A percentile compares a stretch with the other conserved stretches of the same genome.
Conservation (phyloP, 2,888 invertebrate genomes). For the Cephus spinipes region DNA sequence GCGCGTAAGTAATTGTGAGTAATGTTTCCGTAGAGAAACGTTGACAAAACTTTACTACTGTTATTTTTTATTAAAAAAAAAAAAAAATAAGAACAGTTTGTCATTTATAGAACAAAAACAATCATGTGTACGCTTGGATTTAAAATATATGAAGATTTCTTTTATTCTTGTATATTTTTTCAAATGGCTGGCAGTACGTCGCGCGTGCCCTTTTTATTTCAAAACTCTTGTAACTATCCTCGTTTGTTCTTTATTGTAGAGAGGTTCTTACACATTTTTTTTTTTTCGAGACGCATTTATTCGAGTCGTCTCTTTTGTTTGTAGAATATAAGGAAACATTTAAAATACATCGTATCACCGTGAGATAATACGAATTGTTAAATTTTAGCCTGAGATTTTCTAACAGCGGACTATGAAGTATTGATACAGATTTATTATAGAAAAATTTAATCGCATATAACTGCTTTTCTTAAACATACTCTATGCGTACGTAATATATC, state of each 20-base stretch:
- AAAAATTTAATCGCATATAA: background rate
- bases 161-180: slow-evolving; percentile 21
- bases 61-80: background rate
- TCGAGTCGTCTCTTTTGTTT: no score
- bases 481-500: background rate
- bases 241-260: background rate
- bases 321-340: no score
- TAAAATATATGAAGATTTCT: slow-evolving; percentile 22
- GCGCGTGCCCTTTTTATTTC: background rate
- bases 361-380: background rate
- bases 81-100: background rate
- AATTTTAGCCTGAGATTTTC: background rate
- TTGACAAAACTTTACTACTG: background rate
- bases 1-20: background rate
- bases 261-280: no score
- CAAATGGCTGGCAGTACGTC: slow-evolving; percentile 1
- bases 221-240: background rate
- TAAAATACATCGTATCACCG: background rate
- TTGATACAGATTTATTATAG: background rate
- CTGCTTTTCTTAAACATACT: background rate
- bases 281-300: no score
- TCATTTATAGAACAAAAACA: background rate
- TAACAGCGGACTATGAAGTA: background rate
- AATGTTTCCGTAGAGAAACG: background rate
- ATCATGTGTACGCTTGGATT: slow-evolving; percentile 3